A percentile compares a stretch with the other conserved stretches of the same genome.
Evolutionary conservation across 2,797 vertebrate genomes (phyloP).

Genomic region (Hypotaenidia philippensis): DNA sequence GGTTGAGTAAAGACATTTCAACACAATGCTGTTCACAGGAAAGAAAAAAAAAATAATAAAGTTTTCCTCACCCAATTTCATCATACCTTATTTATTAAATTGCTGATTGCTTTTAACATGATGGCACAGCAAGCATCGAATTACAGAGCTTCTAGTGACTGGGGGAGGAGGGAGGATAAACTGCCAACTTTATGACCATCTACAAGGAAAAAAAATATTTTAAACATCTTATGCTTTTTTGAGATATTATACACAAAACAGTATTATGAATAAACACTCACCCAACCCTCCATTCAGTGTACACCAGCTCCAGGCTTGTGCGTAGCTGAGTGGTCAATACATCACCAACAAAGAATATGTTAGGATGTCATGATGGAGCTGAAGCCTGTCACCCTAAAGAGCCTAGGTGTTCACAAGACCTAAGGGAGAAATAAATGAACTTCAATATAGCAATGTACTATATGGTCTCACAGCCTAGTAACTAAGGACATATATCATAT

Average conservation of each 20-base stretch:
- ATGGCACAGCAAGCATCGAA: background rate
- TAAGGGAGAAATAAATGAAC: background rate
- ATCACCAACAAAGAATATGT: background rate
- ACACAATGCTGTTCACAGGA: background rate
- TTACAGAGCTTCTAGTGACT: background rate
- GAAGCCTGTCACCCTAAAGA: background rate
- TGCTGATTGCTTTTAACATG: background rate
- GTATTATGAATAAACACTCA: background rate
- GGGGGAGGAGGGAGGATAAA: background rate
- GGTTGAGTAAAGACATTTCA: background rate
- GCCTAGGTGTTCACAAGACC: background rate
- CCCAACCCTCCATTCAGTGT: background rate
- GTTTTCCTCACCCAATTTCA: background rate
- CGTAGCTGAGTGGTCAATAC: rapidly evolving
- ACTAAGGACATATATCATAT: background rate
- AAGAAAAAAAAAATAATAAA: background rate
- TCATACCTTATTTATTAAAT: background rate
- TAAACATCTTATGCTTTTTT: background rate
- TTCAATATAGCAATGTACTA: background rate
- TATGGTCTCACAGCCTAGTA: background rate
- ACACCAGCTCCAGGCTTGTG: background rate
- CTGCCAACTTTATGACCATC: background rate
- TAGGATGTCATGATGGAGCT: background rate
- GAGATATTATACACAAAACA: background rate
- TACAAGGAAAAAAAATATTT: background rate